Conservation (phyloP, 2,888 invertebrate species). For the Mythimna vitellina region DNA sequence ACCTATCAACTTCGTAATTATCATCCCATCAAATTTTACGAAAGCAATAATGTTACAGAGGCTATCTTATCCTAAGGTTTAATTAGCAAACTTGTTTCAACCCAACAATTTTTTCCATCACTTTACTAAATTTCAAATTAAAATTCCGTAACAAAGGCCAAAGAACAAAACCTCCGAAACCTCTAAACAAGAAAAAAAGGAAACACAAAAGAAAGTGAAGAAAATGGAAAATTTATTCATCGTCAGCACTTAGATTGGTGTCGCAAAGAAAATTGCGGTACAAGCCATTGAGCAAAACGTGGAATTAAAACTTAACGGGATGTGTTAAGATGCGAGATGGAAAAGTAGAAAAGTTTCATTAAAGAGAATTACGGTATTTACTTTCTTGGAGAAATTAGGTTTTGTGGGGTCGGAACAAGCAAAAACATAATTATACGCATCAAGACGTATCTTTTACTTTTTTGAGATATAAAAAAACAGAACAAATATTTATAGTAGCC, state of each 20-base stretch:
- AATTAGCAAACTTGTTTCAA: slow-evolving; percentile 63
- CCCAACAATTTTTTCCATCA: slow-evolving; percentile 49
- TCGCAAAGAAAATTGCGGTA: slow-evolving; percentile 63
- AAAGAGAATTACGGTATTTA: slow-evolving; percentile 45
- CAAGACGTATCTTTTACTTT: not conserved
- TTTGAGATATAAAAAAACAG: not conserved
- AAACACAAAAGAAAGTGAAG: slow-evolving; percentile 66
- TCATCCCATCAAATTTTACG: slow-evolving; percentile 48
- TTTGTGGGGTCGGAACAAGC: not conserved
- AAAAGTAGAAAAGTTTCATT: slow-evolving; percentile 50
- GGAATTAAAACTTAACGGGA: slow-evolving; percentile 73
- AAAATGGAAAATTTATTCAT: slow-evolving; percentile 80
- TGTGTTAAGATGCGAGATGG: slow-evolving; percentile 50
- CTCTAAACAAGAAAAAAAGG: slow-evolving; percentile 65
- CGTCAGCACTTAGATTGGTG: slow-evolving; percentile 71
- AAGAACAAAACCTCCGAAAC: slow-evolving; percentile 66
- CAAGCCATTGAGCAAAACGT: slow-evolving; percentile 69
- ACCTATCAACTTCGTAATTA: slow-evolving; percentile 49
- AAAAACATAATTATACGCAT: not conserved
- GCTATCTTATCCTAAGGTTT: slow-evolving; percentile 45
- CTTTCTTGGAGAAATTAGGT: slow-evolving; percentile 15
- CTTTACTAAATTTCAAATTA: slow-evolving; percentile 71
- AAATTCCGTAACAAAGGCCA: slow-evolving; percentile 66
- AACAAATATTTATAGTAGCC: not conserved
- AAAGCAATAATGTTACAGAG: slow-evolving; percentile 53